Base-by-base conservation (phyloP, 2,888 invertebrate genomes). In the Lasioglossum lativentre region DNA sequence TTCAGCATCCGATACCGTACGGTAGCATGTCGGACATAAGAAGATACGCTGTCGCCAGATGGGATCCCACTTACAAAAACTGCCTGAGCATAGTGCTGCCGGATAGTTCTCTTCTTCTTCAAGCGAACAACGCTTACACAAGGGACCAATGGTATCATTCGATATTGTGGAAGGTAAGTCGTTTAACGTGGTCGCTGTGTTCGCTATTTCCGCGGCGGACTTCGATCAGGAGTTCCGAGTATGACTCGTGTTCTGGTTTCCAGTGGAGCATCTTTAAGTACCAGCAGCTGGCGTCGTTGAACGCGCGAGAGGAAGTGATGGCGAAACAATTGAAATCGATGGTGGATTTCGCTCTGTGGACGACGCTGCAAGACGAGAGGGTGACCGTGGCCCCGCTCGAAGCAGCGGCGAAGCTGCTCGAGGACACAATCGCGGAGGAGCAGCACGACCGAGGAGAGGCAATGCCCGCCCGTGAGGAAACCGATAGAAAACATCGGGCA, bases 131-230 rank as follows among this genome's bases (percentile, higher is more conserved):
- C 93, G 96, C 97, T 70, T 97, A 98, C 93, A 96, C 97, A n/a
- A 96, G 98, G 94, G 97, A 98, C 96, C 98, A 98, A 95, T 98
- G 97, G 97, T 97, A 97, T 89, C 97, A 97, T 94, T 98, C 98
- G 78, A 97, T 98, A 92, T 95, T 97, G 86, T 98, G 98, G 98
- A 97, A 96, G 96, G 97, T 97, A 95, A 90, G 52, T 79, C 23
- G 14, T 8, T 45, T 8, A 2, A 34, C 3, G 34, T 34, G 34
- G 34, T 34, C 34, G 34, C 3, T 34, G 34, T 3, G 34, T 34
- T 34, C 34, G 34, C 34, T 34, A 34, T 34, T 3, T 27, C 23
- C 23, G 6, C 8, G 27, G 34, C 2, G 34, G 45, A 4, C 23
- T 23, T 23, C 52, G 52, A 23, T 52, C 52, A 2, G 10, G 23